Conservation (phyloP, 2,113 vertebrate genomes). For the Labrus mixtus region DNA sequence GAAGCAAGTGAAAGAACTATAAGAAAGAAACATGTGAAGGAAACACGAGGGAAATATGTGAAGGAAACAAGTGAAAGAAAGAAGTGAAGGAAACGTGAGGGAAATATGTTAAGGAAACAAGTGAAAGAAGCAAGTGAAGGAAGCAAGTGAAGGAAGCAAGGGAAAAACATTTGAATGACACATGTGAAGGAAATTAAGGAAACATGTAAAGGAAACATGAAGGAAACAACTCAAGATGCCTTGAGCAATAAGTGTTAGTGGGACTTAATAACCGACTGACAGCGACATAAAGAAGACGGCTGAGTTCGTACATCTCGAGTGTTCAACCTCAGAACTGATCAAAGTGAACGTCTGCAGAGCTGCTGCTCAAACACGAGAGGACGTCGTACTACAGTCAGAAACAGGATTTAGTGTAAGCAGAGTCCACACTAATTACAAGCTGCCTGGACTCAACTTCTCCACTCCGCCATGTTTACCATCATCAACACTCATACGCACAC, state of each 20-base stretch:
- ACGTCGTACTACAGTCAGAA: background rate
- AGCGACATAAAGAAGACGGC: background rate
- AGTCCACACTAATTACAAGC: constrained; percentile 1
- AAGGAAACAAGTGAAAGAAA: too few species aligned
- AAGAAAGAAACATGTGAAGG: too few species aligned
- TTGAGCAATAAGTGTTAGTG: background rate
- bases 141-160: too few species aligned
- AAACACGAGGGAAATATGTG: too few species aligned
- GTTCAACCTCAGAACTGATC: background rate
- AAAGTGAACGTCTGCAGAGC: background rate
- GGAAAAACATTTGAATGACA: too few species aligned
- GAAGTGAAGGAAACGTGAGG: too few species aligned
- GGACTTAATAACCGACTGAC: background rate
- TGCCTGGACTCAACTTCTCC: background rate
- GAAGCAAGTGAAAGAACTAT: too few species aligned
- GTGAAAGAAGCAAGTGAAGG: too few species aligned
- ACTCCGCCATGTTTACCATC: background rate
- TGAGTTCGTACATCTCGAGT: background rate
- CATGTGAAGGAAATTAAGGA: too few species aligned
- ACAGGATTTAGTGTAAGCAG: background rate
- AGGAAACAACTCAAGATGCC: too few species aligned
- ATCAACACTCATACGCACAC: constrained; percentile 1
- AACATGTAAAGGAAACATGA: too few species aligned
- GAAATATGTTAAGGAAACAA: too few species aligned
- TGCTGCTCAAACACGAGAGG: background rate